Conservation (phyloP, 2,888 invertebrate species). For the Parnassius mnemosyne region DNA sequence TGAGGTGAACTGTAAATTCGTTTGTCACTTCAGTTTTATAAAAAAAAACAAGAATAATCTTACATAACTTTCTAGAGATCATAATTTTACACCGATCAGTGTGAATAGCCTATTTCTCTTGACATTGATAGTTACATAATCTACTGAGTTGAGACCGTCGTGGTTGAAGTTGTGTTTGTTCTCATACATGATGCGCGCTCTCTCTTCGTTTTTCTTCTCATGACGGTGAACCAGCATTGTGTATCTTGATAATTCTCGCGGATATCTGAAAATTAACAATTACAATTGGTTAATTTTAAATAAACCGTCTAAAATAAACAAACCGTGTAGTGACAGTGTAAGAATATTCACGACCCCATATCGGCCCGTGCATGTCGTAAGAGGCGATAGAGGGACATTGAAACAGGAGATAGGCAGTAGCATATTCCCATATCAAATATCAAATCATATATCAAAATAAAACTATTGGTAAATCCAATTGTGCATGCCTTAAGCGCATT, state of each 20-base stretch:
- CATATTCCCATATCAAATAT: no score
- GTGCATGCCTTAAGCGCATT: no score
- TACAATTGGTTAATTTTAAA: background rate
- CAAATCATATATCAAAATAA: no score
- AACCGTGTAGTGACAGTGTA: no score
- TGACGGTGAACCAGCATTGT: conserved; percentile 64
- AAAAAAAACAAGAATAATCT: no score
- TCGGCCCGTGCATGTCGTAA: no score
- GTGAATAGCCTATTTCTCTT: conserved; percentile 55
- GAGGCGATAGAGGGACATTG: no score
- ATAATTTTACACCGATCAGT: conserved; percentile 52
- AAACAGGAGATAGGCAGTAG: no score
- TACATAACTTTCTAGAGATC: conserved; percentile 8
- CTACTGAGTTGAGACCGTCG: conserved; percentile 49
- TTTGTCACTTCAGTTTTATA: no score
- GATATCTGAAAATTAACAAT: conserved; percentile 46
- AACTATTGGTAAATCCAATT: no score
- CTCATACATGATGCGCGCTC: conserved; percentile 45
- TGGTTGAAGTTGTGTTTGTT: conserved; percentile 33
- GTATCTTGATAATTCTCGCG: conserved; percentile 60
- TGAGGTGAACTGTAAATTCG: no score
- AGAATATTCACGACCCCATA: no score
- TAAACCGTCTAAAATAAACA: background rate
- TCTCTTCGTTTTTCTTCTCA: conserved; percentile 46
- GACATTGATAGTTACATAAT: conserved; percentile 36